Base-by-base conservation (phyloP, 2,113 vertebrate species). In the Pontoporia blainvillei region DNA sequence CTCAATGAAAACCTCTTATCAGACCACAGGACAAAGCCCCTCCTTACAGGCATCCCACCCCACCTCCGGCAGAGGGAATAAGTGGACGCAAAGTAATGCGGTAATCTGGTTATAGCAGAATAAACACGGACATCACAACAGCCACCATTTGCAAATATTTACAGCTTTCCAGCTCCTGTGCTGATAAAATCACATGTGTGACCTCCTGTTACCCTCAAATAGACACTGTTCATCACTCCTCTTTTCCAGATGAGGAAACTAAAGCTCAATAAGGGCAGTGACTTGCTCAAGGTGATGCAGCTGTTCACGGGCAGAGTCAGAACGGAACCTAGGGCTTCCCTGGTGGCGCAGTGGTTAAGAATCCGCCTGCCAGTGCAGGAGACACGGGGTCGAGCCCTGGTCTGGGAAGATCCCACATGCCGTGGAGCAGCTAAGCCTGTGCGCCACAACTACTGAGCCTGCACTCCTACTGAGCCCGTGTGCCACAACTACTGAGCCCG, bases 111-210 rank as follows among this genome's bases (percentile, higher is more conserved):
- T 9, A 23, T 2, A 31, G 14, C 39, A 89, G 36, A 23, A 78
- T 54, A 31, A 84, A 86, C 20, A n/a, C 39, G 27, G 44, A 44
- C 18, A 44, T 59, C 75, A 61, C 5, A 17, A n/a, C 9, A 66
- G 76, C 44, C 27, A 64, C 61, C 49, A 15, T 5, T 11, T 20
- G 20, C 25, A 31, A 54, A 54, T 18, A 78, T 41, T 18, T 8
- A 3, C 3, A 59, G 41, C 8, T 0, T 8, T 23, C 44, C 3
- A 14, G 49, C 41, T 27, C 34, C 41, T 20, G 0, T 3, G 52
- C 36, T 76, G 4, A 76, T 18, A 34, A 41, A 4, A 5, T 52
- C 34, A 13, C 0, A 5, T 1, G 29, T 17, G 11, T 64, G 9
- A 27, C 41, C 59, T 76, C 6, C 54, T 20, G 10, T 18, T 5